phyloP scores from a whole-genome alignment of 2,888 invertebrate species.

The Tetranychus truncatus region DNA sequence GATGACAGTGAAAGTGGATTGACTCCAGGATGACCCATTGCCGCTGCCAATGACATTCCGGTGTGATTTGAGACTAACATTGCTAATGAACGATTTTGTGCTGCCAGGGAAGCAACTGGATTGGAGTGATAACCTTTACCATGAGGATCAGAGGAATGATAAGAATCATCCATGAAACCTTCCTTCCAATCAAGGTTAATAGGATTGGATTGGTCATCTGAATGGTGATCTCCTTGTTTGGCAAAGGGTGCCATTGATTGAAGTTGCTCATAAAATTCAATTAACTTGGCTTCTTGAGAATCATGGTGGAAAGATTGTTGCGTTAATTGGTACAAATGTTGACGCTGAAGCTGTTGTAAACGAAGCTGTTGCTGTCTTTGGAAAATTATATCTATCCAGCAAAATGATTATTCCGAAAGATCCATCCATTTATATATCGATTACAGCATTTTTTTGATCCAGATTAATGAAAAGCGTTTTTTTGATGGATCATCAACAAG shows the following conservation, averaged over 20 bases:
- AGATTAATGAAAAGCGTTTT: too few species aligned
- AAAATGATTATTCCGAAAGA: too few species aligned
- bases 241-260: neutral
- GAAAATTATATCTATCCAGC: conserved; percentile 4
- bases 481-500: too few species aligned
- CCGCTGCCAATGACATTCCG: neutral
- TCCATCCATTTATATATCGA: too few species aligned
- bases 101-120: conserved; percentile 4
- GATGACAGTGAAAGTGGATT: neutral
- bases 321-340: neutral
- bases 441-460: too few species aligned
- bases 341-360: conserved; percentile 11
- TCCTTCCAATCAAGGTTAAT: conserved; percentile 4
- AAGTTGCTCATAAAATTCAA: neutral
- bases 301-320: neutral
- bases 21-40: conserved; percentile 1
- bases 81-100: neutral
- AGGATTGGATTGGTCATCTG: neutral
- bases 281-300: conserved; percentile 9
- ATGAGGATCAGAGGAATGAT: neutral
- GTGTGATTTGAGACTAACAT: neutral
- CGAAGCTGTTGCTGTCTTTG: conserved; percentile 15
- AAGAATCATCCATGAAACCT: conserved; percentile 9
- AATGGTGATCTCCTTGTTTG: neutral
- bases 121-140: neutral